Evolutionary conservation across 2,797 vertebrate genomes (phyloP).

Genomic region (Chelidonichthys spinosus): DNA sequence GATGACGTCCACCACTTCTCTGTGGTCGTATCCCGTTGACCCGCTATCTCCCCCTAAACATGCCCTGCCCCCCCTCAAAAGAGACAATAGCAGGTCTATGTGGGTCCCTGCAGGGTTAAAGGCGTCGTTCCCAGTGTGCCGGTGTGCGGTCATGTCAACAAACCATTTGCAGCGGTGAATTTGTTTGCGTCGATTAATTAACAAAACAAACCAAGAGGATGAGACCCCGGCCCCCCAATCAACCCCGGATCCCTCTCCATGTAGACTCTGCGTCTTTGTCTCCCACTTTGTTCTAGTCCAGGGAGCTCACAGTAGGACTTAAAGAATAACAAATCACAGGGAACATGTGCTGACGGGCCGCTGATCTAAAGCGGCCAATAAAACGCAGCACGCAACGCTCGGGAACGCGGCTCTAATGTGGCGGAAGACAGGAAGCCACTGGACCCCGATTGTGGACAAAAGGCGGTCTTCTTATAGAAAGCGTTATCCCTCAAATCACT

Average conservation of each 20-base stretch:
- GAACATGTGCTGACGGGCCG: constrained; percentile 52
- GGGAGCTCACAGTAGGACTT: constrained; percentile 52
- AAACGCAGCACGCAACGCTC: constrained; percentile 38
- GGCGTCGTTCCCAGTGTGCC: constrained; percentile 7
- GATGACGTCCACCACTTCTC: no score
- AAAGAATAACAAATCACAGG: constrained; percentile 67
- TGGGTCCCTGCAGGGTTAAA: neutral
- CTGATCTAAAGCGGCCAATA: constrained; percentile 63
- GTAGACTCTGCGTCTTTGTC: constrained; percentile 49
- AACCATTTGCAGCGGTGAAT: constrained; percentile 20
- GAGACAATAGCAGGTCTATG: no score
- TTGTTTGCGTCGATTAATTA: constrained; percentile 54
- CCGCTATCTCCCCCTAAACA: no score
- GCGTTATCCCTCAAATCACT: neutral
- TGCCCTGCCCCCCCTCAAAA: no score
- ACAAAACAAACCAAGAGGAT: constrained; percentile 47
- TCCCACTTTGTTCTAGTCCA: constrained; percentile 61
- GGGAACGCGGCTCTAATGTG: constrained; percentile 33
- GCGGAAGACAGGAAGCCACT: constrained; percentile 23
- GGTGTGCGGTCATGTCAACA: constrained; percentile 46
- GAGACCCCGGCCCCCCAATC: constrained; percentile 40
- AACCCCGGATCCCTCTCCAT: constrained; percentile 30
- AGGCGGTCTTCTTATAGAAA: constrained; percentile 51
- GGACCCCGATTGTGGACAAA: constrained; percentile 26
- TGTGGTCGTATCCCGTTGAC: no score